phyloP scores from a whole-genome alignment of 1,140 invertebrate genomes.

The Heliconius melpomene region DNA sequence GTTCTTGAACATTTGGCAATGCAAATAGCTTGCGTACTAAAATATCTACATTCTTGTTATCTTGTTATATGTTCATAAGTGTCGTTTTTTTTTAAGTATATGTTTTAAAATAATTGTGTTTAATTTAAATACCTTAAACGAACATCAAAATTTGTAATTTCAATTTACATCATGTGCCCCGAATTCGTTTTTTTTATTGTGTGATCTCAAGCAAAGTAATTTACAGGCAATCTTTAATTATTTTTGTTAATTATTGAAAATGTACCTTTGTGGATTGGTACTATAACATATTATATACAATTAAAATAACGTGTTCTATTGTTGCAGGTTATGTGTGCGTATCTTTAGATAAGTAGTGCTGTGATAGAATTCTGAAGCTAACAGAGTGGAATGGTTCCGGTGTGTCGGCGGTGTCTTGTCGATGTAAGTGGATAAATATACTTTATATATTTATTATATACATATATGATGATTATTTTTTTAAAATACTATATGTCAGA shows the following conservation, averaged over 20 bases:
- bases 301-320: conserved; percentile 36
- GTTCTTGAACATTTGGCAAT: conserved; percentile 17
- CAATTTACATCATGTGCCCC: no score
- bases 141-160: no score
- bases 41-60: background rate
- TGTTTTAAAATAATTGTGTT: background rate
- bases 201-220: no score
- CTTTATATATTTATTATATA: background rate
- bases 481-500: no score
- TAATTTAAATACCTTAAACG: background rate
- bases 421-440: conserved; percentile 58
- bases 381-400: conserved; percentile 75
- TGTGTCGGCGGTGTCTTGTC: conserved; percentile 63
- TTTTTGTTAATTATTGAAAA: background rate
- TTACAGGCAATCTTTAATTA: background rate
- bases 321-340: conserved; percentile 72
- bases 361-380: conserved; percentile 62
- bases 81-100: background rate
- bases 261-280: background rate
- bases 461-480: no score
- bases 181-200: no score
- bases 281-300: background rate
- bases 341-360: conserved; percentile 66
- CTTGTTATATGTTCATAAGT: background rate
- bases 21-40: background rate